Evolutionary conservation across 1,140 invertebrate genomes (phyloP).

Genomic region (Glossosoma conforme): DNA sequence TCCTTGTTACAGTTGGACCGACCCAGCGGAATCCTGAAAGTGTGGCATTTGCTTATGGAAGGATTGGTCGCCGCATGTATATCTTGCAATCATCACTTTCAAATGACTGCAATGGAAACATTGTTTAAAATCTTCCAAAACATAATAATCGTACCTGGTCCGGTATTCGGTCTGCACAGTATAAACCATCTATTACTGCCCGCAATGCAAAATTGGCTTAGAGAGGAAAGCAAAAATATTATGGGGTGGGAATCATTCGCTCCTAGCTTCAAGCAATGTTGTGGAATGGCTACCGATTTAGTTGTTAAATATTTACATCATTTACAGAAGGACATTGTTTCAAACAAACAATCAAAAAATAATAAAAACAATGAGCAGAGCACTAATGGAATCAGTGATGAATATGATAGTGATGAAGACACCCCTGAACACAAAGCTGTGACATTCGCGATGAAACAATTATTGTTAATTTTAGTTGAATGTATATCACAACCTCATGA

Average conservation of each 20-base stretch:
- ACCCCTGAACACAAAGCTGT: constrained; percentile 53
- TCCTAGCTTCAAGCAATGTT: constrained; percentile 89
- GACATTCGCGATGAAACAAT: constrained; percentile 79
- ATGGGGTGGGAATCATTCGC: constrained; percentile 68
- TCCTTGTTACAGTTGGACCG: constrained; percentile 69
- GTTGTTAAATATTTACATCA: constrained; percentile 76
- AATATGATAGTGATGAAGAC: constrained; percentile 33
- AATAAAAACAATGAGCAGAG: constrained; percentile 37
- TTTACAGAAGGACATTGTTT: constrained; percentile 40
- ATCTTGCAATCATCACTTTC: constrained; percentile 76
- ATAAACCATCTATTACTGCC: constrained; percentile 86
- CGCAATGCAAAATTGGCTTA: constrained; percentile 84
- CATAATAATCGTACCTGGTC: constrained; percentile 69
- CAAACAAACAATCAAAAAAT: constrained; percentile 11
- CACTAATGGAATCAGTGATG: constrained; percentile 35
- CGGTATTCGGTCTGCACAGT: constrained; percentile 82
- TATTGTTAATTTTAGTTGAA: constrained; percentile 82
- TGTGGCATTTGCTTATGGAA: constrained; percentile 89
- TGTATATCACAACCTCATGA: constrained; percentile 87
- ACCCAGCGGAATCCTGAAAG: constrained; percentile 78
- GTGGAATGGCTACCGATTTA: constrained; percentile 83
- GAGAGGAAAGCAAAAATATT: constrained; percentile 64
- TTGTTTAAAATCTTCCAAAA: constrained; percentile 78
- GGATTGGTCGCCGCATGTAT: constrained; percentile 78
- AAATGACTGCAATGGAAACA: constrained; percentile 80